Conservation (phyloP, 2,797 vertebrate genomes). For the Coracias cyanogaster region DNA sequence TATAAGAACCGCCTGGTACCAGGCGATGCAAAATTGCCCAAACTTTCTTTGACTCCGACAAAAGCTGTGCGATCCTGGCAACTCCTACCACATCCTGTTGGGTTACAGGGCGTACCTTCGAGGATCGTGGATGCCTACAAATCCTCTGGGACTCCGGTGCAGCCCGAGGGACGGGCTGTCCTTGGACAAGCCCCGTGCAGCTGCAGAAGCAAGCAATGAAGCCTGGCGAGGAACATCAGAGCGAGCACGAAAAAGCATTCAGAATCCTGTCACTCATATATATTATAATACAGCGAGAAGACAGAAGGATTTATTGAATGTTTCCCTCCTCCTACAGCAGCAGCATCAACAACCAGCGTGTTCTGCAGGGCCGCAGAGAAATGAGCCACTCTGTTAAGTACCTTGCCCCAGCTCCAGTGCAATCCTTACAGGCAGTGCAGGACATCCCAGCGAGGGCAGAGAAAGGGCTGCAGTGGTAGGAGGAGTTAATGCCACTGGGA, state of each 20-base stretch:
- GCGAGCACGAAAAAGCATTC: background rate
- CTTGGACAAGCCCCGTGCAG: background rate
- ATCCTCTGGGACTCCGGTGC: background rate
- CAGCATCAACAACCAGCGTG: rapidly evolving
- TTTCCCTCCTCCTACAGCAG: background rate
- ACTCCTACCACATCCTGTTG: background rate
- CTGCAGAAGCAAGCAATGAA: background rate
- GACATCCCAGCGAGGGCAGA: rapidly evolving
- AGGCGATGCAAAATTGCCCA: background rate
- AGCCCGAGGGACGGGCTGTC: background rate
- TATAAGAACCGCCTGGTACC: background rate
- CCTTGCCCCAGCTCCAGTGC: background rate
- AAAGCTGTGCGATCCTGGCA: background rate
- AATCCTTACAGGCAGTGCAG: background rate
- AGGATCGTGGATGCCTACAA: background rate
- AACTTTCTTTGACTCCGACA: background rate
- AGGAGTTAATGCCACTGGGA: too few relatives aligned
- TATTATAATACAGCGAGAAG: background rate
- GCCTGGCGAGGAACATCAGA: background rate
- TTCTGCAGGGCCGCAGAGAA: background rate
- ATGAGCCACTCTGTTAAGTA: background rate
- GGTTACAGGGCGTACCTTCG: background rate
- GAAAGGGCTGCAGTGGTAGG: rapidly evolving
- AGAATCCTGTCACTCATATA: background rate
- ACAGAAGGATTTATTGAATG: background rate